Conservation (phyloP, 2,888 invertebrate genomes). For the Drosophila nr. fundita region DNA sequence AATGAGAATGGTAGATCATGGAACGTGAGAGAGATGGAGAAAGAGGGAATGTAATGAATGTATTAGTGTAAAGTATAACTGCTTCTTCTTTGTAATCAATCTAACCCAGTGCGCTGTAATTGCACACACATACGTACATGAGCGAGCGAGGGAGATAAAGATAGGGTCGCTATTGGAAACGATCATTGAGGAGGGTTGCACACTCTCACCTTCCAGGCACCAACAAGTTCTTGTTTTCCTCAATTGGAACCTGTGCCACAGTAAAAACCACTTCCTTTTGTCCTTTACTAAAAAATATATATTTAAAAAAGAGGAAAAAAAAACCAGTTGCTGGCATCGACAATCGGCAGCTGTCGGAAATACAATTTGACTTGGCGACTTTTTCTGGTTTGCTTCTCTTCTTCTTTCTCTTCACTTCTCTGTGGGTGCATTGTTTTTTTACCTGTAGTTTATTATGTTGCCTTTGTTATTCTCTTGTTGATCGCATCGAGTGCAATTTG, state of each 20-base stretch:
- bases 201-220: constrained; percentile 23
- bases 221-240: constrained; percentile 57
- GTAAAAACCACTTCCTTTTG: constrained; percentile 59
- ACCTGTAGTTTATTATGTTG: constrained; percentile 65
- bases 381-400: constrained; percentile 61
- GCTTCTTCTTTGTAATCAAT: constrained; percentile 45
- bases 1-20: constrained; percentile 38
- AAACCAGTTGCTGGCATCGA: constrained; percentile 48
- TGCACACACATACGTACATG: constrained; percentile 6
- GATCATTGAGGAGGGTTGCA: constrained; percentile 35
- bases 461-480: constrained; percentile 55
- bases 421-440: constrained; percentile 75
- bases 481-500: constrained; percentile 62
- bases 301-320: constrained; percentile 11
- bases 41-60: constrained; percentile 3
- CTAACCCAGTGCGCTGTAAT: constrained; percentile 49
- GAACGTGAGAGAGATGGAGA: constrained; percentile 15
- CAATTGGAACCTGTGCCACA: constrained; percentile 41
- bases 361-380: constrained; percentile 60
- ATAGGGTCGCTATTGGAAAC: constrained; percentile 15
- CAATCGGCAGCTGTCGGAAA: constrained; percentile 79
- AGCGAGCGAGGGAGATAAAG: background rate
- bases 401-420: constrained; percentile 16
- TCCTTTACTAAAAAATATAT: constrained; percentile 50
- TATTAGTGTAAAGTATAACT: constrained; percentile 20